Evolutionary conservation across 2,797 vertebrate species (phyloP), one percentile per base, ranked within the genome.

Genomic region (Melanotaenia boesemani): DNA sequence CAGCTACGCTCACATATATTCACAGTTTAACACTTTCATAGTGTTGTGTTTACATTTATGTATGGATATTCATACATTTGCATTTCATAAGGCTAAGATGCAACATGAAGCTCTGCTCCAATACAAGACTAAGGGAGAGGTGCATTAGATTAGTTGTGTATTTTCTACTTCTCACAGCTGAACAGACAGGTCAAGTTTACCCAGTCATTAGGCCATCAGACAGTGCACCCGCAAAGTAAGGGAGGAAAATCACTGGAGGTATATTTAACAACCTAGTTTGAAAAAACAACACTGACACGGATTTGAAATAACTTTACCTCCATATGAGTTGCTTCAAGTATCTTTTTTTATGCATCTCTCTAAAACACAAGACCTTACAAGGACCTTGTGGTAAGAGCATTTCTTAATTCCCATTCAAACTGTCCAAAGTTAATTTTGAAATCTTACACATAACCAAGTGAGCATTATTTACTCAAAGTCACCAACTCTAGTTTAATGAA

Each of bases 1-100:
- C 58, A 58, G 46, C 48, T 41, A 52, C 41, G 63, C 37, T 30
- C 36, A 48, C 48, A 60, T 44, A 26, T 63, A 46, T 44, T 69
- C 50, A 28, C n/a, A 10, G 52, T 67, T 80, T 37, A 44, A 59
- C 59, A 37, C 22, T 44, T 61, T 9, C 34, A 57, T 15, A 0
- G 8, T 32, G n/a, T 32, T 64, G 6, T 24, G 22, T 76, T 48
- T 7, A 37, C 13, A 67, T 72, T 75, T 32, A 30, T 39, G 37
- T n/a, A 34, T 52, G 0, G 36, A 56, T n/a, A 58, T 11, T 63
- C 28, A 54, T 37, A 24, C 22, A 6, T 44, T 48, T 48, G 34
- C 26, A 20, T 28, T 28, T 22, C 20, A 7, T 59, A 8, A 44
- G 34, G 28, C 26, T 46, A 32, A 60, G 63, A 67, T 69, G 52